Base-by-base conservation (phyloP, 2,797 vertebrate genomes). In the Micrastur ruficollis region DNA sequence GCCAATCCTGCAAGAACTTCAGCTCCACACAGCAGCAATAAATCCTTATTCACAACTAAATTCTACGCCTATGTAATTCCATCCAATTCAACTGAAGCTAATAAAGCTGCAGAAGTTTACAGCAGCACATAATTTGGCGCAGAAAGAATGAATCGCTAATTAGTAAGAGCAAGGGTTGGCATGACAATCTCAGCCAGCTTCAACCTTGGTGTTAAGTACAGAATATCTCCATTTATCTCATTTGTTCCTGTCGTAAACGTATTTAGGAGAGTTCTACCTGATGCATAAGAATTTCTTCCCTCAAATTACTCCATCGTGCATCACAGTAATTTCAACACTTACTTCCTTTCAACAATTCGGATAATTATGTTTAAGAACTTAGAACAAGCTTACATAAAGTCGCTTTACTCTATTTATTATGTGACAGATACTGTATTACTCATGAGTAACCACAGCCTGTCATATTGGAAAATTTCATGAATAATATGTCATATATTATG, bases 281-380 rank as follows among this genome's bases (percentile, higher is more conserved):
- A 80, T 6, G 8, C 59, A 36, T 82, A 91, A 72, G 59, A 93
- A 93, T 66, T 65, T 90, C 34, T 82, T 89, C 71, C 75, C 59
- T 83, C 5, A 26, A 91, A 87, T 90, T 88, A 83, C 86, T 93
- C 61, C 50, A 81, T 31, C 4, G 7, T 56, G 87, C 78, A 93
- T 81, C 68, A 87, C 1, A 3, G 38, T 87, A 95, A 96, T 86
- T 96, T 96, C 89, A 96, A 88, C 72, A 95, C 50, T 94, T 85
- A 90, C 21, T 97, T 97, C 71, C 85, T 91, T 96, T 87, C 86
- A 96, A 93, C 81, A 94, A 89, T 90, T 96, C 81, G 91, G 81
- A 68, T 93, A 96, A 97, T 95, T 95, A 90, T 52, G 75, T 96
- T 94, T 95, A 94, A 96, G 92, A 95, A 93, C 83, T 94, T 86